Percentiles rank a stretch among this genome's conserved stretches.
phyloP scores from a whole-genome alignment of 2,797 vertebrate genomes.

The Sciaenops ocellatus region DNA sequence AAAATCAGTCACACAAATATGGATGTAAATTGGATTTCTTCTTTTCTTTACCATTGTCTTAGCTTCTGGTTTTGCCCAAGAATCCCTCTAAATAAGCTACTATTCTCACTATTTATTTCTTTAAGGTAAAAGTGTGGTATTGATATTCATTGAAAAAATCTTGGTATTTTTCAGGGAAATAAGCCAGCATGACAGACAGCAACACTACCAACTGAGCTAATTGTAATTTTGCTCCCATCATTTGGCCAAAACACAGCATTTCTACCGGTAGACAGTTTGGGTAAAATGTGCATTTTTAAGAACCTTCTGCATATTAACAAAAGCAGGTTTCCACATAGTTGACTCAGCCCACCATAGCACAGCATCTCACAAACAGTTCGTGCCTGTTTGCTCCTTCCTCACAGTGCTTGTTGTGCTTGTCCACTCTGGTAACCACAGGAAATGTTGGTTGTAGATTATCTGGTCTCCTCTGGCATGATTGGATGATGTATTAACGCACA shows the following conservation, averaged over 20 bases:
- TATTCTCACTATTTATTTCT: neutral
- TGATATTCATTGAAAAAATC: no score
- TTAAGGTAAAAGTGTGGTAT: neutral
- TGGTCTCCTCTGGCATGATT: neutral
- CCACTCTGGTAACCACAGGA: slow-evolving; percentile 6
- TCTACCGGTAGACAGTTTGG: no score
- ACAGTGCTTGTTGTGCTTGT: neutral
- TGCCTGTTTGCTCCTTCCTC: neutral
- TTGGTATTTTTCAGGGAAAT: neutral
- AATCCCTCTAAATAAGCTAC: no score
- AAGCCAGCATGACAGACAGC: neutral
- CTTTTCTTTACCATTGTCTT: no score
- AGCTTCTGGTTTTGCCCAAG: no score
- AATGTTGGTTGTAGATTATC: slow-evolving; percentile 13
- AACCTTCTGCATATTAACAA: no score
- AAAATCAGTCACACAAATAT: neutral
- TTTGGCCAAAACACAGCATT: neutral
- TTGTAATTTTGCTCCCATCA: no score
- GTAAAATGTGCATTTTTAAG: neutral
- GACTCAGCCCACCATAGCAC: neutral
- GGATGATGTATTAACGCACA: slow-evolving; percentile 4
- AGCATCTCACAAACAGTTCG: slow-evolving; percentile 5
- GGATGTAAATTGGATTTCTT: neutral
- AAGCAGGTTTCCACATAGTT: neutral
- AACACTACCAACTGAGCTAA: neutral